These are phyloP conservation scores for Aurelia sp. DNA, from an alignment of 30 jellyfish, hydroid and myxozoan species.

Conservation along the genomic window DNA sequence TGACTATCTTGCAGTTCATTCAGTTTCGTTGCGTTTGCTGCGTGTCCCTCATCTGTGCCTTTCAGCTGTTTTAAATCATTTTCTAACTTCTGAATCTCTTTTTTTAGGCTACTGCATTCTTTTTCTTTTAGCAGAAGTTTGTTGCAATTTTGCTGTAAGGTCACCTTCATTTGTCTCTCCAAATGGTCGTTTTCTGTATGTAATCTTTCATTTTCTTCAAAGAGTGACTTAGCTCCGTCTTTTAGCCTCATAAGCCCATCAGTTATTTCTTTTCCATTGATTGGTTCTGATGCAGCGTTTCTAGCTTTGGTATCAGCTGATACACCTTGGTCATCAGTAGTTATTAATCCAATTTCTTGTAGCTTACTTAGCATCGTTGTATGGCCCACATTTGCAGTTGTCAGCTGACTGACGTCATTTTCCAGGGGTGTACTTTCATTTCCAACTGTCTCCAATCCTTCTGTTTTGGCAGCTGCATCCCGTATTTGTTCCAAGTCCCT, in stretches of 20 bases:
- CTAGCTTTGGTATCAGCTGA: neutral
- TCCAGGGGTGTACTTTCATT: neutral
- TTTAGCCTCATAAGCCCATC: neutral
- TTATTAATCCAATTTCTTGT: neutral
- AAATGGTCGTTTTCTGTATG: neutral
- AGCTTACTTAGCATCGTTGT: neutral
- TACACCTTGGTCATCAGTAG: neutral
- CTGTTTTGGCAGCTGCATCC: neutral
- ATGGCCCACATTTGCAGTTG: neutral
- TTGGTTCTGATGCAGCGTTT: neutral
- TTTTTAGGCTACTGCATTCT: neutral
- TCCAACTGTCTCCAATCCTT: neutral
- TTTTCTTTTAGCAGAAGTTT: conserved; percentile 2
- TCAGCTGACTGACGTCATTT: neutral
- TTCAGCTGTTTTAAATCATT: neutral
- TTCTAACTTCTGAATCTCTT: neutral
- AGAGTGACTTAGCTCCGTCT: neutral
- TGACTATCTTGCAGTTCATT: neutral
- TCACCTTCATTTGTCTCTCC: neutral
- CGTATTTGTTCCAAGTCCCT: no score
- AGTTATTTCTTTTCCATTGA: neutral
- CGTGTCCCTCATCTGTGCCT: neutral
- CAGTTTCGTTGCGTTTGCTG: neutral
- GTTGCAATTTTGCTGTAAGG: neutral
- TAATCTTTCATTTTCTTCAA: conserved; percentile 10